Conservation (phyloP, 2,797 vertebrate genomes). For the Catamblyrhynchus diadema region DNA sequence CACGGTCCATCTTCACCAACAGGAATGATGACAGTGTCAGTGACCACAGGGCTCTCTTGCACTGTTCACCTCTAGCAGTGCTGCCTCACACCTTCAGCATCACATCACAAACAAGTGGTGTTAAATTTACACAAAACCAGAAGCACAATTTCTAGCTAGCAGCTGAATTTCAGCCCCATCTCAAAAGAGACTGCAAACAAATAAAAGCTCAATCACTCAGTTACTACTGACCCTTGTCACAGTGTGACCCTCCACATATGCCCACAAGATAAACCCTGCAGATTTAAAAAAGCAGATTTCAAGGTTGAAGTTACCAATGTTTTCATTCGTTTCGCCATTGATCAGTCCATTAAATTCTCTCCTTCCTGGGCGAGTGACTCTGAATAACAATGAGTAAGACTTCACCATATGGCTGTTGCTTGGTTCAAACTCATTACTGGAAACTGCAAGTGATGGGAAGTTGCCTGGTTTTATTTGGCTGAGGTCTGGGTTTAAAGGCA, state of each 20-base stretch:
- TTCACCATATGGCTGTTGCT: constrained; percentile 99
- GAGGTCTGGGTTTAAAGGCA: constrained; percentile 98
- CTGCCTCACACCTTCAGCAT: neutral
- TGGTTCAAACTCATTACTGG: constrained; percentile 98
- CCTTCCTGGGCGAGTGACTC: constrained; percentile 91
- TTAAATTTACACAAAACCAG: neutral
- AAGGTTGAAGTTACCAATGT: constrained; percentile 83
- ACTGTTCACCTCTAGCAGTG: neutral
- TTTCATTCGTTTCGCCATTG: constrained; percentile 94
- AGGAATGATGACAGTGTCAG: neutral
- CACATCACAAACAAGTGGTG: fast-evolving
- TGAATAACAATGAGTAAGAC: constrained; percentile 97
- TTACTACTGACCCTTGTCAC: neutral
- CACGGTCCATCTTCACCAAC: no score
- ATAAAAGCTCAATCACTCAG: neutral
- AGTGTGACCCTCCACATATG: fast-evolving
- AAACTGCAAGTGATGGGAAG: constrained; percentile 94
- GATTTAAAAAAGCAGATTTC: neutral
- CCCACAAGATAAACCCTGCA: neutral
- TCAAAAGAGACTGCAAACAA: neutral
- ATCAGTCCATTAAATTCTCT: constrained; percentile 88
- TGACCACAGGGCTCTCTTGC: neutral
- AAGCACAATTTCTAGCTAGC: neutral
- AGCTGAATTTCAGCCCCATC: neutral
- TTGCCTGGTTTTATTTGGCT: constrained; percentile 93